Base-by-base conservation (phyloP, 2,797 vertebrate species). In the Arrhamphus sclerolepis region DNA sequence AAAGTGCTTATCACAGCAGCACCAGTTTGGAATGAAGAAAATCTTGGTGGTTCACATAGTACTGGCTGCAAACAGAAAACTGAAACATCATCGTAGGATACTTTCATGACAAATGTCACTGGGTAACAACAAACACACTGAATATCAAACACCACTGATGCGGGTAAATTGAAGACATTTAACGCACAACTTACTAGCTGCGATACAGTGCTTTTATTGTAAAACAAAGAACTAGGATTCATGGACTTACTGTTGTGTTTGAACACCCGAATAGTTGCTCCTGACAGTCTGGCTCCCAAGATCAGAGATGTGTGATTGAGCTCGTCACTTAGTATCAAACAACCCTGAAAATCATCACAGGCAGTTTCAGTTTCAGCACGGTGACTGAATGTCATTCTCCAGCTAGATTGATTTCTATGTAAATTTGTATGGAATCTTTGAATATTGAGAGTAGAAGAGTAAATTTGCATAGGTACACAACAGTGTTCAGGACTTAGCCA, bases 311-410 rank as follows among this genome's bases (percentile, higher is more conserved):
- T 90, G 81, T 98, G 96, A 87, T 98, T 98, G 85, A 97, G 82
- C 76, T 98, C 96, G 66, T 98, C 96, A 54, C 96, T 98, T 85
- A 98, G 85, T 89, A 98, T 98, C 80, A 98, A 94, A 85, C 95
- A 96, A 49, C 96, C 96, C 96, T 97, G 89, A 58, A 82, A 87
- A 77, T 77, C 63, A 83, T 29, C 46, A 68, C 4, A 70, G 29
- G 72, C 19, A 56, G 62, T 62, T 58, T 39, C 4, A 39, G 7
- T 57, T 47, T 3, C 4, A 21, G 6, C 17, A 11, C 16, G 26
- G 38, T 40, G 24, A 16, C 26, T 46, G 7, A 56, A 24, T 7
- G 28, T 4, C 14, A 26, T 26, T 19, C 40, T 56, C 2, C 9
- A 50, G 8, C 31, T 57, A 31, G 42, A 18, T 41, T 24, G 20